Base-by-base conservation (phyloP, 2,113 vertebrate species). In the Pica pica region DNA sequence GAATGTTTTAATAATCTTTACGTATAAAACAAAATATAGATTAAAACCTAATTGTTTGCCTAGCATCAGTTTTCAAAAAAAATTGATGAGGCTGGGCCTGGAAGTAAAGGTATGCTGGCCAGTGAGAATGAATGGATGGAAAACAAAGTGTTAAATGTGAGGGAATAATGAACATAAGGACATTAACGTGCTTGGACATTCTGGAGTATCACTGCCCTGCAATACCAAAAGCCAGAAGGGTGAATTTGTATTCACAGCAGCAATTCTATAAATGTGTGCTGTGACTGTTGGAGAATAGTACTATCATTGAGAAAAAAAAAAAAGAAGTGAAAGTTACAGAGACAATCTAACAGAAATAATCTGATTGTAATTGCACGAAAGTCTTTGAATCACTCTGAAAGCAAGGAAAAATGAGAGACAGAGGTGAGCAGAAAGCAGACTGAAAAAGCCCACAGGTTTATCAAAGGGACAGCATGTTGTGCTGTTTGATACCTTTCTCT, bases 261-360 rank as follows among this genome's bases (percentile, higher is more conserved):
- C 18, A 64, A 17, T 42, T 76, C n/a, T 31, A 73, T n/a, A 53
- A 80, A 77, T 20, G 30, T 41, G 10, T 56, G 18, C 11, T 44
- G 31, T 0, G 0, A 13, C 10, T 60, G 9, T 74, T 59, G 31
- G n/a, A 41, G 13, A 65, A 42, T 6, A 35, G 1, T 24, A 15
- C 5, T 52, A 28, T 23, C 16, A 31, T 4, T 68, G 19, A 64
- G 56, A 33, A 6, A 17, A 16, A 23, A 16, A 23, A 16, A 16
- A 23, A 28, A 0, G 5, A 33, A 10, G 22, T 3, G 11, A 42
- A 92, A 76, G 6, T 11, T 19, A 16, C 37, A 57, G 17, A 69
- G 21, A 52, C 19, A 75, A 37, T 12, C 35, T 49, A 87, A 56
- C 2, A 20, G 26, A 35, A 84, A 35, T 57, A 83, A 80, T 13